Evolutionary conservation across 2,888 invertebrate species (phyloP).

Genomic region (Hypsopygia costalis): DNA sequence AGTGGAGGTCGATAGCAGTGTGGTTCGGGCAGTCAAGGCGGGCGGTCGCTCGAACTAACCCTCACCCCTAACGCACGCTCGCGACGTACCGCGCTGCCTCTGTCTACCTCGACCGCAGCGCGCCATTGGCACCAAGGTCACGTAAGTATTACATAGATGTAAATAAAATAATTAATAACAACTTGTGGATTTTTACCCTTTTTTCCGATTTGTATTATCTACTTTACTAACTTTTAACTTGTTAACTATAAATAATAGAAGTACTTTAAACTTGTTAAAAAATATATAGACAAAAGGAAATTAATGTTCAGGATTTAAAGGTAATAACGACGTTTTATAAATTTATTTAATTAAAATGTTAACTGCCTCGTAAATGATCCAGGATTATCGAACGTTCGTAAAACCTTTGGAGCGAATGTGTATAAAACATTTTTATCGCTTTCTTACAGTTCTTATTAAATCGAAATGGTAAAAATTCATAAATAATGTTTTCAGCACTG

Average conservation of each 20-base stretch:
- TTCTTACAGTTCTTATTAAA: no score
- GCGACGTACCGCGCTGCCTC: conserved; percentile 17
- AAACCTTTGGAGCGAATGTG: no score
- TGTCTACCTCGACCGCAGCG: neutral
- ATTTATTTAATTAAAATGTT: no score
- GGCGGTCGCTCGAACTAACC: conserved; percentile 35
- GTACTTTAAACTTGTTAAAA: neutral
- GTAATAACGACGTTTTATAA: no score
- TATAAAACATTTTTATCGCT: no score
- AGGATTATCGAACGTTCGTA: no score
- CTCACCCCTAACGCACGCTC: conserved; percentile 26
- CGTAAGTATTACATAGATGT: conserved; percentile 2
- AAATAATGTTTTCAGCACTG: no score
- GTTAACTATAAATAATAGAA: neutral
- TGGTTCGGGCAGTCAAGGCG: conserved; percentile 38
- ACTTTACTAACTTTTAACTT: neutral
- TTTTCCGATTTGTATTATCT: neutral
- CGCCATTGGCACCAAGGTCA: neutral
- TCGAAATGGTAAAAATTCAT: no score
- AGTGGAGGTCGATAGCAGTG: conserved; percentile 72
- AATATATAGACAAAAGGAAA: neutral
- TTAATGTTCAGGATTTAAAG: neutral
- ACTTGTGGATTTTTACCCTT: neutral
- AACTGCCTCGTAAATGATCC: no score
- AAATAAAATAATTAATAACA: neutral